Evolutionary conservation across 2,797 vertebrate species (phyloP).

Genomic region (Iguana delicatissima): DNA sequence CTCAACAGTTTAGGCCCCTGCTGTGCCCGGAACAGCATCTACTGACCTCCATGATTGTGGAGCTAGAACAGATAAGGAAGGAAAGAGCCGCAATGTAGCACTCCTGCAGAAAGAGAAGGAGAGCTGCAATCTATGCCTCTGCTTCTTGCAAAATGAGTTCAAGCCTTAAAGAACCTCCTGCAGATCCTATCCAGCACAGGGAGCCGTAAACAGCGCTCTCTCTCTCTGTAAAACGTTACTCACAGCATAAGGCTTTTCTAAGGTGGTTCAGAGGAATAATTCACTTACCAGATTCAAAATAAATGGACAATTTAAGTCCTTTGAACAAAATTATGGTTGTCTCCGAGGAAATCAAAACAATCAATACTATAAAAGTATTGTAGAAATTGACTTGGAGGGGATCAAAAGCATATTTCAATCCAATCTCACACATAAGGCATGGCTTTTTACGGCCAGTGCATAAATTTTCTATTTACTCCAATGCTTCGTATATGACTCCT

Average conservation of each 20-base stretch:
- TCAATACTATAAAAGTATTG: slow-evolving; percentile 20
- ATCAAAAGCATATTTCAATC: neutral
- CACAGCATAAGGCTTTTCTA: neutral
- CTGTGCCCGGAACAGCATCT: neutral
- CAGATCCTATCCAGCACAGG: neutral
- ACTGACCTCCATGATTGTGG: neutral
- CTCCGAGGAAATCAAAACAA: neutral
- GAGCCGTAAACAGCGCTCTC: neutral
- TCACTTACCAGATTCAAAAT: neutral
- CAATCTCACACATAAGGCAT: neutral
- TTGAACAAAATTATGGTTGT: neutral
- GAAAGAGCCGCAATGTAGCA: neutral
- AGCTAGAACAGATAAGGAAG: neutral
- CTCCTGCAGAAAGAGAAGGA: neutral
- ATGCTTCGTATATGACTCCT: neutral
- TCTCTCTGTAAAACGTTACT: neutral
- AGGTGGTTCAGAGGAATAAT: slow-evolving; percentile 1
- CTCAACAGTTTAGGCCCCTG: neutral
- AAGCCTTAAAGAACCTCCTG: neutral
- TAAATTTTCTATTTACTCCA: neutral
- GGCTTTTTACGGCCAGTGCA: neutral
- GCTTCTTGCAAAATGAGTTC: neutral
- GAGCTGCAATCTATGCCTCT: slow-evolving; percentile 1
- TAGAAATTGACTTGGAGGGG: slow-evolving; percentile 1
- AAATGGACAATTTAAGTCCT: neutral